Evolutionary conservation across 2,797 vertebrate genomes (phyloP).

Genomic region (Alouatta caraya): DNA sequence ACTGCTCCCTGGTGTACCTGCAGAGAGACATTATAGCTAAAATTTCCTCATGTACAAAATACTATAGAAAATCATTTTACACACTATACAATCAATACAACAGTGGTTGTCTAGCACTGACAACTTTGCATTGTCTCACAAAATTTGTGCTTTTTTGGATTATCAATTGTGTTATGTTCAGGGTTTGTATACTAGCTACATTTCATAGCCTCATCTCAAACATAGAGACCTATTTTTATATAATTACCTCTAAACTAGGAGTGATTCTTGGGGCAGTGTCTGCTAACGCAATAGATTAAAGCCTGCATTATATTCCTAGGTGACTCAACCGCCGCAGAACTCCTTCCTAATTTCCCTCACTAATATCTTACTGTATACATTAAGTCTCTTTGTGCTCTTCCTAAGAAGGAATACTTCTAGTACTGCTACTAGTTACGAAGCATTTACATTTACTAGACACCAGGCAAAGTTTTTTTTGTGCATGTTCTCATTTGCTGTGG

Average conservation of each 20-base stretch:
- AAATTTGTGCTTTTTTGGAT: background rate
- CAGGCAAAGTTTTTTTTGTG: background rate
- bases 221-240: background rate
- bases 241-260: background rate
- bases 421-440: background rate
- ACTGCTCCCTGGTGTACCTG: background rate
- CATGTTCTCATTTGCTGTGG: background rate
- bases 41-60: background rate
- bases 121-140: background rate
- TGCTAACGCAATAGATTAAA: background rate
- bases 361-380: background rate
- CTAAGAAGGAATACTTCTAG: background rate
- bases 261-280: background rate
- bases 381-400: background rate
- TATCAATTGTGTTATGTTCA: background rate
- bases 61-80: background rate
- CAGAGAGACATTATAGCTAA: background rate
- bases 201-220: background rate
- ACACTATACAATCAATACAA: background rate
- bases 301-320: background rate
- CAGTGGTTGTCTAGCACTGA: background rate
- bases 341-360: background rate
- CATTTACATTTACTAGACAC: background rate
- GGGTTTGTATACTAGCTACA: background rate
- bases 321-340: background rate